Evolutionary conservation across 2,113 vertebrate species (phyloP).

Genomic region (Poeciliopsis prolifica): DNA sequence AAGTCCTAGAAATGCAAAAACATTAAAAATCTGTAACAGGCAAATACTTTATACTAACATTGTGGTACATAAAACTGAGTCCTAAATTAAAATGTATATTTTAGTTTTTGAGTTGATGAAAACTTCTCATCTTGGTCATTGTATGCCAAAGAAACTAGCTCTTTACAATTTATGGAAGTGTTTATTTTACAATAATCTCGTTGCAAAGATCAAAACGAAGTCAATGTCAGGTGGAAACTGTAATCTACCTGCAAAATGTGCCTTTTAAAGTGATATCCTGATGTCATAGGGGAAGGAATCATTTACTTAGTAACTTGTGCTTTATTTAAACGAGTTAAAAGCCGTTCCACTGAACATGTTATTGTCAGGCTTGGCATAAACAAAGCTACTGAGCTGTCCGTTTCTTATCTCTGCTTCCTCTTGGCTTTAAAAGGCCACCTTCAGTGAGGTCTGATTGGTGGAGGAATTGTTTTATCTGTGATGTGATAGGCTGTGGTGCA

Average conservation of each 20-base stretch:
- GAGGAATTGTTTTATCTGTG: constrained; percentile 59
- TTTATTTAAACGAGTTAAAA: constrained; percentile 39
- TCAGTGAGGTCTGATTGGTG: constrained; percentile 56
- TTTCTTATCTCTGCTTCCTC: constrained; percentile 63
- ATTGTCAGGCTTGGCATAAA: constrained; percentile 64
- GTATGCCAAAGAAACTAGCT: no score
- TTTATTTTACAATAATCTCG: neutral
- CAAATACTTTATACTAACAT: no score
- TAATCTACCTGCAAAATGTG: neutral
- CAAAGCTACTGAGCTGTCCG: constrained; percentile 66
- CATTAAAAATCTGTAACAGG: no score
- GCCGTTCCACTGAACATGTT: constrained; percentile 45
- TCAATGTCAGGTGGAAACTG: neutral
- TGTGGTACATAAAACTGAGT: no score
- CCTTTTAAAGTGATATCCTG: neutral
- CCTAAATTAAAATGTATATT: no score
- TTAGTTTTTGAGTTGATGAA: no score
- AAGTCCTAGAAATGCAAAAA: no score
- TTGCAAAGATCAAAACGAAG: neutral
- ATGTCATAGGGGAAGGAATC: constrained; percentile 30
- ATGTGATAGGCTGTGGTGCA: constrained; percentile 62
- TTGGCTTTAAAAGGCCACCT: constrained; percentile 55
- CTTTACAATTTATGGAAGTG: neutral
- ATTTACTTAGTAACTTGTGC: constrained; percentile 42
- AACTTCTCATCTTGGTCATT: no score